These are phyloP conservation scores for Poecile atricapillus DNA, from an alignment of 2,113 vertebrate genomes.

Conservation along the genomic window DNA sequence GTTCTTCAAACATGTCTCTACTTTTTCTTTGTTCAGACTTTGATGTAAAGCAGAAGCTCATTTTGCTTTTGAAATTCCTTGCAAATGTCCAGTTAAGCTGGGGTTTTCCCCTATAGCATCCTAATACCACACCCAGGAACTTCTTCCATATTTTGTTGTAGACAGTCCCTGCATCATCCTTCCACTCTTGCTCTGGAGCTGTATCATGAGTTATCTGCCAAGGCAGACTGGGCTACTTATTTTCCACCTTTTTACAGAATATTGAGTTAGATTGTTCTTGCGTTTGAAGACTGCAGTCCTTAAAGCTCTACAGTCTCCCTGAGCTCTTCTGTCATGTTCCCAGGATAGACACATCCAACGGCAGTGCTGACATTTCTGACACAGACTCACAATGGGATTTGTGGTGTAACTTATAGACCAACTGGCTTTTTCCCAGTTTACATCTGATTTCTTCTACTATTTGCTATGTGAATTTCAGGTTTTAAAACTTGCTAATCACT, in stretches of 20 bases:
- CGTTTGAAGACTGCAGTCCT: not conserved
- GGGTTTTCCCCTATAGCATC: not conserved
- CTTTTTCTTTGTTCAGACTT: not conserved
- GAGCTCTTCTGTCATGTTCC: not conserved
- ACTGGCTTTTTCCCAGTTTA: not conserved
- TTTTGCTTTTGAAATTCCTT: not conserved
- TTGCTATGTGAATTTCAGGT: not conserved
- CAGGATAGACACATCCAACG: not conserved
- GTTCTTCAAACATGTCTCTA: not conserved
- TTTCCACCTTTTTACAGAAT: not conserved
- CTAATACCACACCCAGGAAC: accelerated
- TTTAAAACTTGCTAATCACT: slow-evolving; percentile 25
- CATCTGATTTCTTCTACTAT: not conserved
- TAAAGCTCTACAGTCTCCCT: not conserved
- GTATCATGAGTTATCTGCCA: not conserved
- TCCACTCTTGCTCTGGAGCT: not conserved
- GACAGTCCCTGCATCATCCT: not conserved
- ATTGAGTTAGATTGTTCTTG: not conserved
- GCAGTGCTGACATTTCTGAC: not conserved
- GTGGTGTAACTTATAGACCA: not conserved
- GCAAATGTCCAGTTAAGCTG: not conserved
- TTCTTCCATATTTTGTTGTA: not conserved
- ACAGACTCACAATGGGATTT: not conserved
- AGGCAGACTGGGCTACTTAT: not conserved
- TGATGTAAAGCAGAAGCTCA: not conserved